phyloP scores from a whole-genome alignment of 2,113 vertebrate genomes.

The Ascaphus truei region DNA sequence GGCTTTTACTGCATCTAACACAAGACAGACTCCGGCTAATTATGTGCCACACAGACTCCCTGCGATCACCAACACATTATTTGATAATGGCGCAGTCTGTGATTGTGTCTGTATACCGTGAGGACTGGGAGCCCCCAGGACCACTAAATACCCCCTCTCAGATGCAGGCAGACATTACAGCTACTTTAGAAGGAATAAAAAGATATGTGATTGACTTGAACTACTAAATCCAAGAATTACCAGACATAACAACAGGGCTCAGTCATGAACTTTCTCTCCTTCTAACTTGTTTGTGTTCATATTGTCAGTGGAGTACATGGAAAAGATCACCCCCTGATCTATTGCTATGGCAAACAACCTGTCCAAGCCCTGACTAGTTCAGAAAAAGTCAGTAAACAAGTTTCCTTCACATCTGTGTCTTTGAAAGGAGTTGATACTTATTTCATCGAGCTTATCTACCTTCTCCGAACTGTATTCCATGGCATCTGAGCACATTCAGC shows the following conservation, averaged over 20 bases:
- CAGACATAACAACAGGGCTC: too few species aligned
- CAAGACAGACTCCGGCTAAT: neutral
- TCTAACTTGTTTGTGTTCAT: neutral
- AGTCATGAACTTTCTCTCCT: neutral
- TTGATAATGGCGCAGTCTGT: too few species aligned
- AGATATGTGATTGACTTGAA: conserved; percentile 6
- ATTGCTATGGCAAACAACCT: neutral
- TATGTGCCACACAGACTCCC: neutral
- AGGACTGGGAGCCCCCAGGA: neutral
- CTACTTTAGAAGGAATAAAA: neutral
- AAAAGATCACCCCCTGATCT: neutral
- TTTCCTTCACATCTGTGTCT: neutral
- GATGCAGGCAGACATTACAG: neutral
- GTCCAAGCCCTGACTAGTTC: neutral
- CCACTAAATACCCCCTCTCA: neutral
- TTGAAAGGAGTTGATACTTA: neutral
- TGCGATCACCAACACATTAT: neutral
- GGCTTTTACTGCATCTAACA: too few species aligned
- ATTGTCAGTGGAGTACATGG: neutral
- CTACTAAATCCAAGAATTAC: neutral
- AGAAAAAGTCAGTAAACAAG: neutral
- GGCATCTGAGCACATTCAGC: neutral
- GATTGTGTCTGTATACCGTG: neutral
- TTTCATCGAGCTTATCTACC: conserved; percentile 5
- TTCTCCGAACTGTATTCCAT: neutral